phyloP scores from a whole-genome alignment of 2,113 vertebrate genomes.

The Syngnathus scovelli region DNA sequence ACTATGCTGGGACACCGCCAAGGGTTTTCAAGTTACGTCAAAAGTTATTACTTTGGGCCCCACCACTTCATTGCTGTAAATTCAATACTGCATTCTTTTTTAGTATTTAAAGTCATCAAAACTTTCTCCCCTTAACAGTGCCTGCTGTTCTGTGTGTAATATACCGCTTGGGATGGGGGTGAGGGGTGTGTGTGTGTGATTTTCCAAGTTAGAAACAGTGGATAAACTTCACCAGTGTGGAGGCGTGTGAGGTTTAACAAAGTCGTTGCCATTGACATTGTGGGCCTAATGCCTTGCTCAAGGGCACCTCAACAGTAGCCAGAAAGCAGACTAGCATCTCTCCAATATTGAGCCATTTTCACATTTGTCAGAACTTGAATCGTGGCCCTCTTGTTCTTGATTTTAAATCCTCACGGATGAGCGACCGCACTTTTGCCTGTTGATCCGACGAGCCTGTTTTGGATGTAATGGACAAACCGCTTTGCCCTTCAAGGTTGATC shows the following conservation, averaged over 20 bases:
- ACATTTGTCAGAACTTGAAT: neutral
- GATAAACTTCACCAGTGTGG: neutral
- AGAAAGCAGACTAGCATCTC: neutral
- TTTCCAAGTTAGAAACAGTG: neutral
- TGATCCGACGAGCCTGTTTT: neutral
- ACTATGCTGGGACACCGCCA: neutral
- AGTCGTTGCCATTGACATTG: neutral
- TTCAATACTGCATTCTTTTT: neutral
- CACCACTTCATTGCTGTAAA: neutral
- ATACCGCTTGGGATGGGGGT: neutral
- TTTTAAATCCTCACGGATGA: neutral
- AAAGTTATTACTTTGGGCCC: neutral
- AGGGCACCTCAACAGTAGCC: neutral
- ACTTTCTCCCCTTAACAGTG: neutral
- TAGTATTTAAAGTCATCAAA: neutral
- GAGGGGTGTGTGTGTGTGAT: no score
- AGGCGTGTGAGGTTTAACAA: no score
- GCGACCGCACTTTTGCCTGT: neutral
- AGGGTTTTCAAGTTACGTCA: neutral
- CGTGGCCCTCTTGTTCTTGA: neutral
- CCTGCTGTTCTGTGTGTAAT: neutral
- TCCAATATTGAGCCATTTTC: neutral
- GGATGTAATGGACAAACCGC: neutral
- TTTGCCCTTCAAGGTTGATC: neutral
- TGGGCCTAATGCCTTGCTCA: neutral